Evolutionary conservation across 2,113 vertebrate species (phyloP).

Genomic region (Zosterops lateralis): DNA sequence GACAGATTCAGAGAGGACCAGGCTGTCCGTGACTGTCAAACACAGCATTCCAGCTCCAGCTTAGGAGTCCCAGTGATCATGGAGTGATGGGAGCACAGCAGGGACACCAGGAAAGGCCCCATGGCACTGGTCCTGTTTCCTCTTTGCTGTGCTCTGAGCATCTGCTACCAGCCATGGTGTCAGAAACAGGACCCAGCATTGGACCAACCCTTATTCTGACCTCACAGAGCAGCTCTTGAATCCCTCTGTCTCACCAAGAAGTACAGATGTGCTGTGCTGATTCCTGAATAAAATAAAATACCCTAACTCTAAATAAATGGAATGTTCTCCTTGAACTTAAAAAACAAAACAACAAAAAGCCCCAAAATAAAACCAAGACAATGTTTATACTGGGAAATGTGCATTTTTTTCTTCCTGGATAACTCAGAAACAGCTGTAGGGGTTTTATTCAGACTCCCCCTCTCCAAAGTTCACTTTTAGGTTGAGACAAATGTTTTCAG

Average conservation of each 20-base stretch:
- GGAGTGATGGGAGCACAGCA: rapidly evolving
- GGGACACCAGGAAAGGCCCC: background rate
- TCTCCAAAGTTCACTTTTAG: slow-evolving; percentile 47
- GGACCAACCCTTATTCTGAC: background rate
- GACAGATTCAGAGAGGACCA: background rate
- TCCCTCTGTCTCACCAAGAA: background rate
- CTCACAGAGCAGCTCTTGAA: background rate
- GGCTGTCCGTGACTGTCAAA: background rate
- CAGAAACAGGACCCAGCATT: background rate
- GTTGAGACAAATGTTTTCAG: slow-evolving; percentile 48
- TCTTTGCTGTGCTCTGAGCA: background rate
- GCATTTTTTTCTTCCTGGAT: slow-evolving; percentile 48
- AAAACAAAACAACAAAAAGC: background rate
- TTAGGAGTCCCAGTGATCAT: background rate
- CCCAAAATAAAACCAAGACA: slow-evolving; percentile 16
- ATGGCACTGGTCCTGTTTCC: background rate
- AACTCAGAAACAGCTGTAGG: slow-evolving; percentile 62
- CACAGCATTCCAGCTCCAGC: background rate
- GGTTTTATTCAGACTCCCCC: slow-evolving; percentile 43
- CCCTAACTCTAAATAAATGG: slow-evolving; percentile 42
- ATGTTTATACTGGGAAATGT: slow-evolving; percentile 61
- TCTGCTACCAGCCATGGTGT: background rate
- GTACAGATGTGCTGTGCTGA: slow-evolving; percentile 36
- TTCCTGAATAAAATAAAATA: slow-evolving; percentile 29
- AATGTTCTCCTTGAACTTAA: slow-evolving; percentile 51